phyloP scores from a whole-genome alignment of 2,113 vertebrate genomes.

The Zosterops borbonicus region DNA sequence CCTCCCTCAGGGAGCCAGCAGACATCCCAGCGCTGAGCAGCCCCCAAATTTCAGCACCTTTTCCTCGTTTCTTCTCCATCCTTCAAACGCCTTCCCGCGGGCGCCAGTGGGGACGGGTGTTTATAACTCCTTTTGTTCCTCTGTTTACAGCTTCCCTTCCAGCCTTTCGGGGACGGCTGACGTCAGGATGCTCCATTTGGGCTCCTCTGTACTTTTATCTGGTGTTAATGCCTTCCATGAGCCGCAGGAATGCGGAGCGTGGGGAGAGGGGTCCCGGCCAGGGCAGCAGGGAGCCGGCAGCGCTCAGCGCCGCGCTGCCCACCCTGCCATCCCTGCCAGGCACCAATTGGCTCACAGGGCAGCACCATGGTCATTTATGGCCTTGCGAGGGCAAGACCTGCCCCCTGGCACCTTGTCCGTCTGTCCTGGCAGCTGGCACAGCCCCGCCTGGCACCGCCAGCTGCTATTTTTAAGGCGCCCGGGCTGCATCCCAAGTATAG shows the following conservation, averaged over 20 bases:
- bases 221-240: constrained; percentile 38
- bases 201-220: background rate
- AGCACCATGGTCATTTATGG: constrained; percentile 69
- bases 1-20: background rate
- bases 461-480: constrained; percentile 72
- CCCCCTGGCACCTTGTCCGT: background rate
- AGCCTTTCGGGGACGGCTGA: constrained; percentile 34
- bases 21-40: background rate
- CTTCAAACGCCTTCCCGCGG: background rate
- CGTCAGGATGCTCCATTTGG: constrained; percentile 59
- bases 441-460: constrained; percentile 29
- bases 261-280: background rate
- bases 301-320: background rate
- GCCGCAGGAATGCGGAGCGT: background rate
- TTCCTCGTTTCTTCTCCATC: background rate
- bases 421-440: constrained; percentile 49
- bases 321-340: background rate
- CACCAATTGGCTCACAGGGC: background rate
- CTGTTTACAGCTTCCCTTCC: constrained; percentile 63
- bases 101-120: background rate
- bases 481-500: constrained; percentile 72
- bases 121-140: constrained; percentile 60
- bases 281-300: background rate
- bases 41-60: background rate
- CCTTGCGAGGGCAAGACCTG: constrained; percentile 5